Conservation (phyloP, 2,113 vertebrate genomes). For the Planiliza haematocheilus region DNA sequence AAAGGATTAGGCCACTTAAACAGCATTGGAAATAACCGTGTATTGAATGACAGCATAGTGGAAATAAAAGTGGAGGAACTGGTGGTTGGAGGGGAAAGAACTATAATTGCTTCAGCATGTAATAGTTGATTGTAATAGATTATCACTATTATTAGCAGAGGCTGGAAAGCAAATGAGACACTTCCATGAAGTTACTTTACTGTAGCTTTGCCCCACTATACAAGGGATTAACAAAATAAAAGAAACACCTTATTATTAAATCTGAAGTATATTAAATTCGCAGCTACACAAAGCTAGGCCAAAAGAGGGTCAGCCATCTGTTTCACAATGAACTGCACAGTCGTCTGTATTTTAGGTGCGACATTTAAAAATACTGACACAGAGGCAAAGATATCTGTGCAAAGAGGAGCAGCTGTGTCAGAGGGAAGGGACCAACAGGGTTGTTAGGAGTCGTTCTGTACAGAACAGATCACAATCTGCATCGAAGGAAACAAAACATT, state of each 20-base stretch:
- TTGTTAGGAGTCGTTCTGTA: neutral
- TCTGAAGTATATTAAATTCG: neutral
- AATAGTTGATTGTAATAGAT: constrained; percentile 33
- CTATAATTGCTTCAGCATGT: constrained; percentile 49
- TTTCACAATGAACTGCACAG: neutral
- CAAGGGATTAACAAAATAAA: neutral
- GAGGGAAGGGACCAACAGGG: neutral
- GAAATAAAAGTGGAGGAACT: constrained; percentile 29
- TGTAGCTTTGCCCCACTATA: neutral
- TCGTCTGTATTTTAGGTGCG: neutral
- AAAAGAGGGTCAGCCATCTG: neutral
- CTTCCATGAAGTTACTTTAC: neutral
- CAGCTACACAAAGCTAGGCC: neutral
- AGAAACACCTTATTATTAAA: neutral
- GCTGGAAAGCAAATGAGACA: constrained; percentile 25
- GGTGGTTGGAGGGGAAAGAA: constrained; percentile 12
- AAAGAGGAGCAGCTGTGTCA: neutral
- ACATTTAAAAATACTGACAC: neutral
- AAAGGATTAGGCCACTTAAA: constrained; percentile 14
- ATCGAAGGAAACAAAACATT: neutral
- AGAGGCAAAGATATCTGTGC: neutral
- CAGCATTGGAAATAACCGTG: constrained; percentile 19
- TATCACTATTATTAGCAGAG: constrained; percentile 29
- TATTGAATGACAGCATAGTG: constrained; percentile 28
- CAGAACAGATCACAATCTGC: neutral